These are phyloP conservation scores for Vollenhovia emeryi DNA, from an alignment of 1,140 invertebrate species.

Conservation along the genomic window DNA sequence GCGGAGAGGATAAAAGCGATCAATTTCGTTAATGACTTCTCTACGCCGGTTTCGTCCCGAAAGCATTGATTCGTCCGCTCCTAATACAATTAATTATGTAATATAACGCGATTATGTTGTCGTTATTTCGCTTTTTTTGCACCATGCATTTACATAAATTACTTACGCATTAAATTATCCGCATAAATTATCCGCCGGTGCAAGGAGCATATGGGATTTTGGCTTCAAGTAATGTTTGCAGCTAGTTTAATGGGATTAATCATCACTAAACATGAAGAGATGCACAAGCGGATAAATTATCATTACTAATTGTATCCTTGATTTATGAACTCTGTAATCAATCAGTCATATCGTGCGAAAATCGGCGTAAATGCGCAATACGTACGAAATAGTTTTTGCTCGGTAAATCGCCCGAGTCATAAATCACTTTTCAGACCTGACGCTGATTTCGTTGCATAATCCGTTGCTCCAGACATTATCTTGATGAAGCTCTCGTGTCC, in stretches of 20 bases:
- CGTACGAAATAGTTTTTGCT: background rate
- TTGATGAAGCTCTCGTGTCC: slow-evolving; percentile 12
- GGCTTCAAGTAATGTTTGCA: background rate
- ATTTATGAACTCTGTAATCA: slow-evolving; percentile 21
- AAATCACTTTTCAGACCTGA: slow-evolving; percentile 19
- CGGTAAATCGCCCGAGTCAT: background rate
- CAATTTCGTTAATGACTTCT: background rate
- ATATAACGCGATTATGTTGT: background rate
- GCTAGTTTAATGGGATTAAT: slow-evolving; percentile 3
- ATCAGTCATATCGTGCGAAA: slow-evolving; percentile 3
- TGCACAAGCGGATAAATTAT: background rate
- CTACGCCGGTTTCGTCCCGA: background rate
- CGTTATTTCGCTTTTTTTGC: background rate
- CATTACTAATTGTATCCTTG: slow-evolving; percentile 41
- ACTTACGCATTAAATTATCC: slow-evolving; percentile 11
- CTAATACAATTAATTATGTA: slow-evolving; percentile 27
- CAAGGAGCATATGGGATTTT: background rate
- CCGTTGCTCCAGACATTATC: slow-evolving; percentile 22
- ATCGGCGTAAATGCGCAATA: slow-evolving; percentile 1
- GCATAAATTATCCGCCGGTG: slow-evolving; percentile 11
- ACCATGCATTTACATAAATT: slow-evolving; percentile 4
- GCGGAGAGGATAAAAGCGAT: background rate
- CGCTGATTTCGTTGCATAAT: slow-evolving; percentile 34
- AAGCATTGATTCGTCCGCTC: background rate
- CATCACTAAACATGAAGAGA: slow-evolving; percentile 22